A percentile compares a stretch with the other conserved stretches of the same genome.
These are phyloP conservation scores for Anguilla marmorata DNA, from an alignment of 2,797 vertebrate species.

Conservation along the genomic window DNA sequence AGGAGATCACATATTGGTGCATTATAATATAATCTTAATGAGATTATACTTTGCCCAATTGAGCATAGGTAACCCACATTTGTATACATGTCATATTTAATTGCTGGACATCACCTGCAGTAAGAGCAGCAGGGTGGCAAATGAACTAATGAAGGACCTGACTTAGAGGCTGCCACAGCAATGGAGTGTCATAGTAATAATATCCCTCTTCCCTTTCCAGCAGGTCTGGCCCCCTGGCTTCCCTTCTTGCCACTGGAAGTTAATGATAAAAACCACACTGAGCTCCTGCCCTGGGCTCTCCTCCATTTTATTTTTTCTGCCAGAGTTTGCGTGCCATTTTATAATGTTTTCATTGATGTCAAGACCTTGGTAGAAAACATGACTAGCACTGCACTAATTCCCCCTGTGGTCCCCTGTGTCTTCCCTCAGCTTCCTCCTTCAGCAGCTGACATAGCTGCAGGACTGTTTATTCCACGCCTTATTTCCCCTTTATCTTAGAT, in stretches of 20 bases:
- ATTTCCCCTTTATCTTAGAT: slow-evolving; percentile 88
- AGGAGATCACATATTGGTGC: not conserved
- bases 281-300: not conserved
- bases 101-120: not conserved
- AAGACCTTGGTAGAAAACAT: slow-evolving; percentile 87
- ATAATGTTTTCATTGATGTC: slow-evolving; percentile 92
- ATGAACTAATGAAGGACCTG: not conserved
- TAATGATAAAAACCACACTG: not conserved
- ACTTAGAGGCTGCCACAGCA: not conserved
- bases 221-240: not conserved
- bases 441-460: slow-evolving; percentile 74
- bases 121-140: not conserved
- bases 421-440: slow-evolving; percentile 62
- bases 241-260: not conserved
- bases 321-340: slow-evolving; percentile 82
- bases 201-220: not conserved
- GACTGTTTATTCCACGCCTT: slow-evolving; percentile 83
- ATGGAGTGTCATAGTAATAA: not conserved
- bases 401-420: slow-evolving; percentile 69
- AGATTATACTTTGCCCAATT: not conserved
- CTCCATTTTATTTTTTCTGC: slow-evolving; percentile 58
- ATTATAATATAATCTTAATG: too few relatives aligned
- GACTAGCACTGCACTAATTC: slow-evolving; percentile 79
- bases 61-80: not conserved
- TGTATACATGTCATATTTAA: not conserved